Conservation (phyloP, 2,113 vertebrate genomes). For the Stigmatopora nigra region DNA sequence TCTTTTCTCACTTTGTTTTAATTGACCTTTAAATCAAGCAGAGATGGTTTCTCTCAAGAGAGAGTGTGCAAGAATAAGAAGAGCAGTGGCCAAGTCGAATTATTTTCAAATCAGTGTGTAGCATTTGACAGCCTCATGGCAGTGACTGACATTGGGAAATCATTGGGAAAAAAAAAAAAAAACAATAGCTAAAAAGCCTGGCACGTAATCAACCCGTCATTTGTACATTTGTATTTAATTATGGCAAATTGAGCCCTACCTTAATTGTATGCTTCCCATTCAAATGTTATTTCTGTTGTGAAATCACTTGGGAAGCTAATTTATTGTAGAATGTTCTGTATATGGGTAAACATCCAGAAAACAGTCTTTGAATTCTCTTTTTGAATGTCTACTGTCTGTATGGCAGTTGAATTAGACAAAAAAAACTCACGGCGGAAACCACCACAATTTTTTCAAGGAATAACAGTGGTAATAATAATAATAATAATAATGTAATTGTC, state of each 20-base stretch:
- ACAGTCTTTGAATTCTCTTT: conserved; percentile 62
- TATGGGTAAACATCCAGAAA: conserved; percentile 58
- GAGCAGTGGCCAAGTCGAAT: conserved; percentile 59
- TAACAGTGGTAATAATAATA: conserved; percentile 89
- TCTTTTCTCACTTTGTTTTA: conserved; percentile 50
- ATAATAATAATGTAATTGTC: conserved; percentile 77
- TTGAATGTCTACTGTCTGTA: conserved; percentile 55
- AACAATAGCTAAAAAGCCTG: conserved; percentile 42
- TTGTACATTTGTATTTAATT: conserved; percentile 63
- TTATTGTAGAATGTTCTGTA: conserved; percentile 66
- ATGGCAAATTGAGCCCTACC: conserved; percentile 44
- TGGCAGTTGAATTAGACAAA: conserved; percentile 42
- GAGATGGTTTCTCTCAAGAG: conserved; percentile 75
- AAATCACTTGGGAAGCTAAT: conserved; percentile 61
- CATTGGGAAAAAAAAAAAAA: conserved; percentile 25
- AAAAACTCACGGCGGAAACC: conserved; percentile 42
- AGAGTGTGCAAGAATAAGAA: conserved; percentile 64
- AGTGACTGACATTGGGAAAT: conserved; percentile 50
- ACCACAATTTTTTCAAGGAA: conserved; percentile 66
- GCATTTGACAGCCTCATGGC: conserved; percentile 84
- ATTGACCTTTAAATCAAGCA: conserved; percentile 67
- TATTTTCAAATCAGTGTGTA: conserved; percentile 73
- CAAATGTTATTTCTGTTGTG: conserved; percentile 43
- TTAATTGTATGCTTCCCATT: conserved; percentile 63
- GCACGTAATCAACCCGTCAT: conserved; percentile 38